Conservation (phyloP, 2,888 invertebrate genomes). For the Ceramica pisi region DNA sequence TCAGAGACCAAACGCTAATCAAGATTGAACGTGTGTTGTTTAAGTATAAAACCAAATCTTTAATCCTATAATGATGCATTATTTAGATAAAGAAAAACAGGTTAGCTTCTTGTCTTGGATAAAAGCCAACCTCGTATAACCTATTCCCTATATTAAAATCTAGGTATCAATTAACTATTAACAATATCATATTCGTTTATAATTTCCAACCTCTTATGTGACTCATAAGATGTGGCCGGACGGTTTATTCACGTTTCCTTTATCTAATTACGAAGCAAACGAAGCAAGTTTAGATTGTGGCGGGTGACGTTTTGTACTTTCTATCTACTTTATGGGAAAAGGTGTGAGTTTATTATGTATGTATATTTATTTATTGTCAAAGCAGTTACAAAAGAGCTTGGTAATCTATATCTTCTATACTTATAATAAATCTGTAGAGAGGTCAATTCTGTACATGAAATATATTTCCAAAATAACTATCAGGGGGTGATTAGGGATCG, state of each 20-base stretch:
- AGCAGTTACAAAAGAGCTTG: no score
- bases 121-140: background rate
- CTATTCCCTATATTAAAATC: background rate
- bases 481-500: no score
- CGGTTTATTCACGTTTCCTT: background rate
- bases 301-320: no score
- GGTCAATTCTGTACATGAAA: no score
- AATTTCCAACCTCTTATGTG: background rate
- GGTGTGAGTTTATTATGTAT: background rate
- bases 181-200: background rate
- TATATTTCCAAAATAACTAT: no score
- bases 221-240: background rate
- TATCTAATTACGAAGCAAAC: background rate
- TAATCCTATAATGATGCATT: background rate
- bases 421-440: no score
- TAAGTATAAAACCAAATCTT: background rate
- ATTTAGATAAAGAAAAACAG: conserved; percentile 4
- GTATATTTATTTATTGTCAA: background rate
- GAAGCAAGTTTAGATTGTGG: no score
- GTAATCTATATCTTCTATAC: no score
- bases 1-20: background rate
- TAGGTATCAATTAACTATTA: background rate
- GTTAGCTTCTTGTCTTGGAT: background rate
- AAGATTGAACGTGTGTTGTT: background rate
- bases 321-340: no score